Conservation (phyloP, 1,140 invertebrate genomes). For the Lucilia cuprina region DNA sequence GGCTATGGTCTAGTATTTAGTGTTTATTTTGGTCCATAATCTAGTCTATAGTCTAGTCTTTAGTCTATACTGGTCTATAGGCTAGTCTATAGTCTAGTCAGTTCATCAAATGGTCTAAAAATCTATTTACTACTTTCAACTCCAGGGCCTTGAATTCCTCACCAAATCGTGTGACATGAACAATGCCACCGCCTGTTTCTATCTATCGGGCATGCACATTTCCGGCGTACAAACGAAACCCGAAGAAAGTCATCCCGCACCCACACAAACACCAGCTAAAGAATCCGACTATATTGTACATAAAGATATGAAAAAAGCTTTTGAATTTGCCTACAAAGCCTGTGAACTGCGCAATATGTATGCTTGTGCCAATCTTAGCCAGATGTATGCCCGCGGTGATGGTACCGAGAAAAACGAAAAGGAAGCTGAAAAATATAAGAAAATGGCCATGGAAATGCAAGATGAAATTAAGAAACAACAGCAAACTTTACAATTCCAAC, state of each 20-base stretch:
- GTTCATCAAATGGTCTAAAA: too few species aligned
- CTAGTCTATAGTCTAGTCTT: too few species aligned
- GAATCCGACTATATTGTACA: slow-evolving; percentile 67
- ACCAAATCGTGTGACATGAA: slow-evolving; percentile 75
- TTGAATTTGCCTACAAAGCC: slow-evolving; percentile 74
- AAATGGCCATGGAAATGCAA: slow-evolving; percentile 73
- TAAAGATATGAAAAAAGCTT: slow-evolving; percentile 78
- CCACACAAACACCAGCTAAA: slow-evolving; percentile 37
- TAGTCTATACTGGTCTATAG: too few species aligned
- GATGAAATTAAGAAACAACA: slow-evolving; percentile 70
- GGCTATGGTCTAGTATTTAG: too few species aligned
- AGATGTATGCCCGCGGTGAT: slow-evolving; percentile 74
- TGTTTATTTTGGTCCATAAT: too few species aligned
- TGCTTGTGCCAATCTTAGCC: slow-evolving; percentile 85
- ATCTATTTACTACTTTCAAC: not conserved
- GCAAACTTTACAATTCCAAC: slow-evolving; percentile 71
- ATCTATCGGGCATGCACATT: slow-evolving; percentile 79
- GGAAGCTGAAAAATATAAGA: slow-evolving; percentile 75
- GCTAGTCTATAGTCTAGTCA: too few species aligned
- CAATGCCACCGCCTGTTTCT: slow-evolving; percentile 80
- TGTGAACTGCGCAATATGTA: slow-evolving; percentile 84
- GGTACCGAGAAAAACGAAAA: slow-evolving; percentile 76
- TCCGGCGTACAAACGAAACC: slow-evolving; percentile 69
- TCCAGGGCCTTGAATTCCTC: slow-evolving; percentile 71
- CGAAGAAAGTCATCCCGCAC: slow-evolving; percentile 53